A percentile compares a stretch with the other conserved stretches of the same genome.
phyloP scores from a whole-genome alignment of 2,797 vertebrate species.

The Enteromius anoplus region DNA sequence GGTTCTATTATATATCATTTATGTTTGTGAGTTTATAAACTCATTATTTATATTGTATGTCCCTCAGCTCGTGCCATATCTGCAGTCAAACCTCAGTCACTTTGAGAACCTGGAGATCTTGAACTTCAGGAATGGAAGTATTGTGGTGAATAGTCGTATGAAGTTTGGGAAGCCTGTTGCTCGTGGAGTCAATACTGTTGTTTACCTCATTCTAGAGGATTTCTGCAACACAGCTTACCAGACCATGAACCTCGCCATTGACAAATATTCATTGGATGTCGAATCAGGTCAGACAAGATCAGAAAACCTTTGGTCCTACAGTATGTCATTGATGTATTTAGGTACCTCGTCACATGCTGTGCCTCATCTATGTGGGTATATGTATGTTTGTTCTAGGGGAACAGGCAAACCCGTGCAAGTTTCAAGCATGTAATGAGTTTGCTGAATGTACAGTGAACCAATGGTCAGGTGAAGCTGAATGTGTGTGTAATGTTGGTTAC shows the following conservation, averaged over 20 bases:
- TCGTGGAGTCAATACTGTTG: constrained; percentile 81
- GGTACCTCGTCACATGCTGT: background rate
- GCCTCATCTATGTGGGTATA: background rate
- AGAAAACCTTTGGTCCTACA: background rate
- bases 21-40: background rate
- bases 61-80: constrained; percentile 89
- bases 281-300: constrained; percentile 83
- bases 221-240: constrained; percentile 92
- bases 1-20: background rate
- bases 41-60: constrained; percentile 29
- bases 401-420: constrained; percentile 92
- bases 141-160: constrained; percentile 96
- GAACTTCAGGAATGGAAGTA: constrained; percentile 96
- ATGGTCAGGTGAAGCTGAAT: constrained; percentile 90
- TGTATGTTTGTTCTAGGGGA: constrained; percentile 77
- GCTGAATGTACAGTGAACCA: constrained; percentile 86
- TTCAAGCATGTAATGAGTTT: constrained; percentile 94
- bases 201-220: constrained; percentile 92
- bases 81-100: constrained; percentile 92
- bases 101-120: constrained; percentile 96
- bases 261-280: constrained; percentile 93
- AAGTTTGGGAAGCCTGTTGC: constrained; percentile 87
- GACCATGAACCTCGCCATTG: constrained; percentile 93
- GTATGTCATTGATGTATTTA: background rate
- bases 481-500: constrained; percentile 88